Evolutionary conservation across 1,140 invertebrate genomes (phyloP).

Genomic region (Pseudoatta argentina): DNA sequence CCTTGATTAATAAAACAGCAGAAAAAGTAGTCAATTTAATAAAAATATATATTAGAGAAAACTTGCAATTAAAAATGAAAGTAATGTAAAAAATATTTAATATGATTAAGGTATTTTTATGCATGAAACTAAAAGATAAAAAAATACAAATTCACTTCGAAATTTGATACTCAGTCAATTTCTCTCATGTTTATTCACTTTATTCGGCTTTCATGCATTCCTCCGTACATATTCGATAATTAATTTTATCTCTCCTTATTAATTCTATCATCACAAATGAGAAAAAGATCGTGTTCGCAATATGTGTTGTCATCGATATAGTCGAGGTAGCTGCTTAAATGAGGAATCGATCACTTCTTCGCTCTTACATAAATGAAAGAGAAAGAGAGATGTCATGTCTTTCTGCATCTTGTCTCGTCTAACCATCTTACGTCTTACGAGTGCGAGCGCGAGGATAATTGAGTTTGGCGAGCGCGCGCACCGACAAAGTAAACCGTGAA

Average conservation of each 20-base stretch:
- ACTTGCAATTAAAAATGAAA: no score
- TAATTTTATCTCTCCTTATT: not conserved
- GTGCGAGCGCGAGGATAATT: constrained; percentile 66
- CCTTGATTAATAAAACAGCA: no score
- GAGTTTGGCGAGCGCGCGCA: constrained; percentile 68
- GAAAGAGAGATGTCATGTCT: not conserved
- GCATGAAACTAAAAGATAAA: not conserved
- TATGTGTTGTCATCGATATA: constrained; percentile 40
- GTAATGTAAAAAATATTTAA: not conserved
- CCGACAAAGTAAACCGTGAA: constrained; percentile 76
- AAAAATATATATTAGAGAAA: no score
- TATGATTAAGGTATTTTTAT: not conserved
- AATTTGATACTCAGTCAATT: not conserved
- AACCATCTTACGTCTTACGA: constrained; percentile 1
- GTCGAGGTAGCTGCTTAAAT: constrained; percentile 65
- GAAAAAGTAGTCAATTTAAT: no score
- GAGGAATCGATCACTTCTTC: constrained; percentile 67
- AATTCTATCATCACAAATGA: not conserved
- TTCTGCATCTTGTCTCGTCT: not conserved
- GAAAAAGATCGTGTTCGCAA: constrained; percentile 49
- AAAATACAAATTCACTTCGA: no score
- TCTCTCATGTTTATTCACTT: not conserved
- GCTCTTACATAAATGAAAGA: constrained; percentile 9
- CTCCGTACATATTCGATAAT: not conserved
- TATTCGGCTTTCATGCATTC: not conserved